Percentiles rank a stretch among this genome's conserved stretches.
These are phyloP conservation scores for Cataglyphis hispanica DNA, from an alignment of 1,140 invertebrate genomes.

Conservation along the genomic window DNA sequence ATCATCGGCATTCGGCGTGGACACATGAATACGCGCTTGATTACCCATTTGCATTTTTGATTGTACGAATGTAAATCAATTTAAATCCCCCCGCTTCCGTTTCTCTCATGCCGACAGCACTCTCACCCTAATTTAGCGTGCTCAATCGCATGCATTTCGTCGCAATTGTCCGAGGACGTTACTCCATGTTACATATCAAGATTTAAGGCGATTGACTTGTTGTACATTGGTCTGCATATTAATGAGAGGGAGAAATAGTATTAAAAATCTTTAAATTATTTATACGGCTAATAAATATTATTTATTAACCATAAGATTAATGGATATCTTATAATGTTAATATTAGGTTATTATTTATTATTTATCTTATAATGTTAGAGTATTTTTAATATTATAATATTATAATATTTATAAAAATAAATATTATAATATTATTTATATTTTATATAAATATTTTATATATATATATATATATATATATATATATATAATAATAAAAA, in stretches of 20 bases:
- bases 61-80: slow-evolving; percentile 61
- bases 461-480: too few relatives aligned
- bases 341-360: too few relatives aligned
- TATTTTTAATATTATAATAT: too few relatives aligned
- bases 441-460: too few relatives aligned
- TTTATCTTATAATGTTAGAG: too few relatives aligned
- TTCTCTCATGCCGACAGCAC: slow-evolving; percentile 9
- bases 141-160: slow-evolving; percentile 26
- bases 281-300: not conserved
- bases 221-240: not conserved
- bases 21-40: slow-evolving; percentile 58
- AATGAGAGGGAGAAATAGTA: too few relatives aligned
- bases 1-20: slow-evolving; percentile 53
- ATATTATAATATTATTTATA: too few relatives aligned
- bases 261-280: too few relatives aligned
- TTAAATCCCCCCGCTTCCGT: slow-evolving; percentile 48
- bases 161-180: slow-evolving; percentile 35
- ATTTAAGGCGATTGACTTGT: slow-evolving; percentile 43
- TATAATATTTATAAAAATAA: too few relatives aligned
- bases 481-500: too few relatives aligned
- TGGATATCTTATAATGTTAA: too few relatives aligned
- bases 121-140: slow-evolving; percentile 22
- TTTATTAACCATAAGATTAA: not conserved
- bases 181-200: slow-evolving; percentile 23
- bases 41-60: slow-evolving; percentile 65